phyloP scores from a whole-genome alignment of 1,140 invertebrate species.

The Zaprionus camerounensis region DNA sequence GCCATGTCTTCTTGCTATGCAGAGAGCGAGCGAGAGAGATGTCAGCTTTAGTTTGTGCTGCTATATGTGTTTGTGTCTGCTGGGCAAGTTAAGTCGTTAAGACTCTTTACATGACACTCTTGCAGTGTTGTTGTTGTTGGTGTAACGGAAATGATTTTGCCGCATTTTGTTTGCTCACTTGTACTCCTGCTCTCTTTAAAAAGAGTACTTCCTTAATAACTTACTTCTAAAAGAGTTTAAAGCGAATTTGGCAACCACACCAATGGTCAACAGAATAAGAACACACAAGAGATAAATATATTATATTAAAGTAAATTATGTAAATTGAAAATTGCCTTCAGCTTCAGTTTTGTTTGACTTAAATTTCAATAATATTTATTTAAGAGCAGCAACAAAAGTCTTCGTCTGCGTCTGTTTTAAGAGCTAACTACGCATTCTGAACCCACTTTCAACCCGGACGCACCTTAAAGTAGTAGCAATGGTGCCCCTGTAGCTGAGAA shows the following conservation, averaged over 20 bases:
- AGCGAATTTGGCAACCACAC: no score
- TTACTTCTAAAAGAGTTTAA: background rate
- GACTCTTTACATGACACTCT: conserved; percentile 40
- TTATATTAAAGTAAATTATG: background rate
- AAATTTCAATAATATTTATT: conserved; percentile 1
- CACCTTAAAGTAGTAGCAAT: conserved; percentile 2
- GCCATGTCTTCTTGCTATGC: conserved; percentile 53
- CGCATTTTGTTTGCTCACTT: conserved; percentile 30
- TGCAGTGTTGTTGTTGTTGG: conserved; percentile 23
- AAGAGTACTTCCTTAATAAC: background rate
- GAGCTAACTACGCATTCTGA: background rate
- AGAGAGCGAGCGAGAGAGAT: conserved; percentile 23
- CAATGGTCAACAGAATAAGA: no score
- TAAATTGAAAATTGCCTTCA: background rate
- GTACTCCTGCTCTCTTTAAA: background rate
- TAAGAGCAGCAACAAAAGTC: no score
- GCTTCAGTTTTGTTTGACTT: background rate
- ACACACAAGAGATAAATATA: background rate
- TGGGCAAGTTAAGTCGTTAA: conserved; percentile 58
- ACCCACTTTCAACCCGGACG: conserved; percentile 16
- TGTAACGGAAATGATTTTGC: conserved; percentile 72
- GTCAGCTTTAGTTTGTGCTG: background rate
- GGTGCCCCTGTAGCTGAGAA: background rate
- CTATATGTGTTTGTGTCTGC: background rate
- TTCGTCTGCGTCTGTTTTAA: no score